Evolutionary conservation across 2,797 vertebrate species (phyloP).

Genomic region (Salarias fasciatus): DNA sequence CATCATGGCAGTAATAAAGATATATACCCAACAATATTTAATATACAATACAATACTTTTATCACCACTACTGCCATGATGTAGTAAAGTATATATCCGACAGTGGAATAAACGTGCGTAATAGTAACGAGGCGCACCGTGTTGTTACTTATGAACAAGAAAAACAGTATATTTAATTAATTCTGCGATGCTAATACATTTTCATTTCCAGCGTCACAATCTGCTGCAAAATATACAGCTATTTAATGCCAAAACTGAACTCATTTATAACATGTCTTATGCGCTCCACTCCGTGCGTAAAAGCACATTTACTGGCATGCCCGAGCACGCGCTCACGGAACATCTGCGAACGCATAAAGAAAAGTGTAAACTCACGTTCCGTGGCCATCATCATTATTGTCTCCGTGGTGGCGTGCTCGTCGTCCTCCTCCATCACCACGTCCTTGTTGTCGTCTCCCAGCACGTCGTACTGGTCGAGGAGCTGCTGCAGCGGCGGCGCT

Average conservation of each 20-base stretch:
- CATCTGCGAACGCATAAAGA: background rate
- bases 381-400: conserved; percentile 95
- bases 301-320: background rate
- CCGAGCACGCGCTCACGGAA: too few relatives aligned
- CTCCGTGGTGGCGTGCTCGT: conserved; percentile 95
- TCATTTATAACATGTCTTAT: background rate
- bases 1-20: too few relatives aligned
- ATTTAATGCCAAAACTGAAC: background rate
- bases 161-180: too few relatives aligned
- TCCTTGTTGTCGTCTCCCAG: conserved; percentile 94
- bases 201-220: too few relatives aligned
- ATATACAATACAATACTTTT: too few relatives aligned
- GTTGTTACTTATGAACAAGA: too few relatives aligned
- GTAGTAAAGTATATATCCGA: too few relatives aligned
- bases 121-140: background rate
- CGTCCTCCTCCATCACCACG: conserved; percentile 91
- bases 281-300: conserved; percentile 46
- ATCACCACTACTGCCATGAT: too few relatives aligned
- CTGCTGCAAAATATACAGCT: background rate
- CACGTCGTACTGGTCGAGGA: conserved; percentile 98
- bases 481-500: conserved; percentile 95
- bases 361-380: conserved; percentile 89
- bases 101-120: conserved; percentile 6
- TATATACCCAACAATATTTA: too few relatives aligned
- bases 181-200: too few relatives aligned